Evolutionary conservation across 1,140 invertebrate genomes (phyloP), one percentile per base, ranked within the genome.

Genomic region (Cotesia chilonis): DNA sequence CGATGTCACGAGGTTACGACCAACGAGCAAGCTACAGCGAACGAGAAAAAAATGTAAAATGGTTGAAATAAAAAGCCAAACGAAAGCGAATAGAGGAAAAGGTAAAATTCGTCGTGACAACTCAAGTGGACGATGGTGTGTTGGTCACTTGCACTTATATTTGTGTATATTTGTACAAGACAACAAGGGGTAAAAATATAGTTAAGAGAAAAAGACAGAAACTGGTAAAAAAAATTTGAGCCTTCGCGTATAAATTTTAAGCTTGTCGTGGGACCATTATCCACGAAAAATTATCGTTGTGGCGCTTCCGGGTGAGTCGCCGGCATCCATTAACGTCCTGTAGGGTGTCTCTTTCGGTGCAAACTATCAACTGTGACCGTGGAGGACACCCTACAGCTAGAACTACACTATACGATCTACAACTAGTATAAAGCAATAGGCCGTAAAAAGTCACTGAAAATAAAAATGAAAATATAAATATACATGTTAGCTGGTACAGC

Each of bases 221-320:
- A 20, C 28, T 10, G 6, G 57, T 20, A 63, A 38, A 67, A 65
- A 66, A 36, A 66, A 54, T 65, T 54, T 72, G 52, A 63, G 54
- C 73, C 10, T 70, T 65, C 66, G 52, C 71, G 76, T 74, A 80
- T 80, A 80, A 80, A 80, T 81, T 74, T 41, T 54, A 14, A 68
- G 64, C 67, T 70, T 73, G 74, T 71, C 71, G 60, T 67, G 55
- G 52, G 68, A 69, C 77, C 75, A 78, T 80, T 81, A 80, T 77
- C 71, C 73, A 36, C 61, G 71, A 78, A 82, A 82, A 80, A 79
- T 82, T 75, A 78, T 79, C 74, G 76, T 71, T 68, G 67, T 68
- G 76, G 71, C 72, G 73, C 77, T 79, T 80, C 71, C 74, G 65
- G 59, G 3, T 41, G 57, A 36, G 54, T 57, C 37, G 47, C 61